phyloP scores from a whole-genome alignment of 2,113 vertebrate species.

The Echinops telfairi region DNA sequence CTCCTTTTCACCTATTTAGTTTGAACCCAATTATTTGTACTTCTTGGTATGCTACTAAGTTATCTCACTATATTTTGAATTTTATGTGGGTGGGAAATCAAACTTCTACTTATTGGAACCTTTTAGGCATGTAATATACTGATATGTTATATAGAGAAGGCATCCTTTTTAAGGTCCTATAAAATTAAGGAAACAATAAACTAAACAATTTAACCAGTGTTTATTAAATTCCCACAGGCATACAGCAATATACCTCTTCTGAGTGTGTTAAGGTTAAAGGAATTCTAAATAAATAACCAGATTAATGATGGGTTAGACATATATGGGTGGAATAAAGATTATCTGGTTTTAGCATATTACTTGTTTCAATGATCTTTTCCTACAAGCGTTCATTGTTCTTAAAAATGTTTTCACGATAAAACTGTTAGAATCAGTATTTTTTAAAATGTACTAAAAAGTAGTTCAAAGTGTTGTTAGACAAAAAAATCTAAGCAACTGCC shows the following conservation, averaged over 20 bases:
- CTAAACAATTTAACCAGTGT: background rate
- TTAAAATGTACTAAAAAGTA: background rate
- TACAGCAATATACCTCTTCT: background rate
- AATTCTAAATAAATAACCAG: background rate
- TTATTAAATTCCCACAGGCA: background rate
- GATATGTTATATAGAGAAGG: background rate
- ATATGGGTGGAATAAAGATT: background rate
- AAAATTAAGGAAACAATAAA: slow-evolving; percentile 3
- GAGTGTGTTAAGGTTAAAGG: background rate
- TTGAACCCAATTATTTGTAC: slow-evolving; percentile 7
- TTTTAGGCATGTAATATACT: background rate
- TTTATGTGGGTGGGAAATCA: background rate
- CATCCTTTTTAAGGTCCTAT: background rate
- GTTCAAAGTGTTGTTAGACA: background rate
- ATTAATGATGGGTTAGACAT: background rate
- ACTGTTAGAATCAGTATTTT: background rate
- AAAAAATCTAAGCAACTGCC: background rate
- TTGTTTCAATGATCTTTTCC: background rate
- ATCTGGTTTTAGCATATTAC: background rate
- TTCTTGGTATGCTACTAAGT: background rate
- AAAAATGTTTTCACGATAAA: background rate
- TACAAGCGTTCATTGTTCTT: background rate
- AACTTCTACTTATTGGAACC: background rate
- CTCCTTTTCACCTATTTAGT: background rate
- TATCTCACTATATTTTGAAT: background rate